These are phyloP conservation scores for Echinops telfairi DNA, from an alignment of 2,113 vertebrate genomes.

Conservation along the genomic window DNA sequence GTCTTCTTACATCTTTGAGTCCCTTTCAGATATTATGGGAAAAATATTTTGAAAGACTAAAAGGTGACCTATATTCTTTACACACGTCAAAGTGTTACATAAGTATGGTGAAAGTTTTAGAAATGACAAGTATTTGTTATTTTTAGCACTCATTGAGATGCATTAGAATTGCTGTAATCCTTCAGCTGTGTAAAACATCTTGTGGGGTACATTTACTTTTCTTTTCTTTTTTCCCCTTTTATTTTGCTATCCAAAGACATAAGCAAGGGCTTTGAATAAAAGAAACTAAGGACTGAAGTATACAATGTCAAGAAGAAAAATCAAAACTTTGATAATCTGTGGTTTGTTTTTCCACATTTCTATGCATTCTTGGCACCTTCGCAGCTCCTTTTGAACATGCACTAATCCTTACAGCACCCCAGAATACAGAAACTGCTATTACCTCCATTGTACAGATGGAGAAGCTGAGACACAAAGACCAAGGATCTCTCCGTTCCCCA, in stretches of 20 bases:
- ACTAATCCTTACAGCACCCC: neutral
- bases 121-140: slow-evolving; percentile 35
- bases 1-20: slow-evolving; percentile 38
- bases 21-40: neutral
- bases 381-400: neutral
- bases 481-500: neutral
- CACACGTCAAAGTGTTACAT: slow-evolving; percentile 41
- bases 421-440: neutral
- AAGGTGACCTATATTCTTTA: slow-evolving; percentile 32
- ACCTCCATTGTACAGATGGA: slow-evolving; percentile 51
- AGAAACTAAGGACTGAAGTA: slow-evolving; percentile 28
- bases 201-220: slow-evolving; percentile 29
- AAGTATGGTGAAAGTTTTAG: slow-evolving; percentile 16
- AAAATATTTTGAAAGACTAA: slow-evolving; percentile 29
- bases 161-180: neutral
- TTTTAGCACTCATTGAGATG: slow-evolving; percentile 38
- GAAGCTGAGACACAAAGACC: neutral
- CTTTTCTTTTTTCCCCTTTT: neutral
- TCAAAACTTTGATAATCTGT: neutral
- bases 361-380: neutral
- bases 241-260: slow-evolving; percentile 17
- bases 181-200: slow-evolving; percentile 23
- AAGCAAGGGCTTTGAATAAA: slow-evolving; percentile 27
- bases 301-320: slow-evolving; percentile 18
- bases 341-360: slow-evolving; percentile 46